Conservation (phyloP, 2,113 vertebrate genomes). For the Ivindomyrus marchei region DNA sequence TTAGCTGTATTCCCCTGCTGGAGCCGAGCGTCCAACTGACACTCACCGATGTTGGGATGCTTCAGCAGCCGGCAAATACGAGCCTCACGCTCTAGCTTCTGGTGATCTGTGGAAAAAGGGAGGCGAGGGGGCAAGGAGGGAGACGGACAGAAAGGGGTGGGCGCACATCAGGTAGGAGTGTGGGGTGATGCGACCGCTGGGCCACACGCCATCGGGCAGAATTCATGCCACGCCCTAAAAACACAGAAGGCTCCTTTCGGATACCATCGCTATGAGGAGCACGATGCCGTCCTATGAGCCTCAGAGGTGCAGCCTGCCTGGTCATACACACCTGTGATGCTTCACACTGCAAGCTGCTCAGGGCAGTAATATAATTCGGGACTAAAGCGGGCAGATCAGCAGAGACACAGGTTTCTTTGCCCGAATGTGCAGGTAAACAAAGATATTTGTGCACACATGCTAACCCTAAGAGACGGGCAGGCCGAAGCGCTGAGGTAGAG, state of each 20-base stretch:
- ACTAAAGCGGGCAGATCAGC: conserved; percentile 13
- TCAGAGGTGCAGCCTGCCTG: background rate
- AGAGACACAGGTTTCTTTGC: conserved; percentile 54
- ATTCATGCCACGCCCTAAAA: background rate
- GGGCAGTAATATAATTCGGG: background rate
- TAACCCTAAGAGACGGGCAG: background rate
- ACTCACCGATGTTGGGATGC: conserved; percentile 72
- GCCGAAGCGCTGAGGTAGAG: background rate
- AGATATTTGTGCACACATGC: background rate
- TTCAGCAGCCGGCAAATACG: conserved; percentile 74
- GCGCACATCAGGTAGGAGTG: background rate
- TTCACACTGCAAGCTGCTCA: background rate
- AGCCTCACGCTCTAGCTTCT: conserved; percentile 75
- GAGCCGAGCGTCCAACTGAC: background rate
- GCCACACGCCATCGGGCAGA: background rate
- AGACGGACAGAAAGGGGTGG: background rate
- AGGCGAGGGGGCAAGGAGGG: background rate
- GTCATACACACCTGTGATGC: background rate
- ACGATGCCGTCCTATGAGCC: background rate
- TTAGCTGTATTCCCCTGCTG: background rate
- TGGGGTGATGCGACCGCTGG: background rate
- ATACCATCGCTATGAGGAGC: background rate
- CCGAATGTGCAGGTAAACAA: background rate
- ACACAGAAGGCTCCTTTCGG: background rate
- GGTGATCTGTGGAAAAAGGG: conserved; percentile 56